Evolutionary conservation across 2,888 invertebrate species (phyloP), one percentile per base, ranked within the genome.

Genomic region (Unio delphinus): DNA sequence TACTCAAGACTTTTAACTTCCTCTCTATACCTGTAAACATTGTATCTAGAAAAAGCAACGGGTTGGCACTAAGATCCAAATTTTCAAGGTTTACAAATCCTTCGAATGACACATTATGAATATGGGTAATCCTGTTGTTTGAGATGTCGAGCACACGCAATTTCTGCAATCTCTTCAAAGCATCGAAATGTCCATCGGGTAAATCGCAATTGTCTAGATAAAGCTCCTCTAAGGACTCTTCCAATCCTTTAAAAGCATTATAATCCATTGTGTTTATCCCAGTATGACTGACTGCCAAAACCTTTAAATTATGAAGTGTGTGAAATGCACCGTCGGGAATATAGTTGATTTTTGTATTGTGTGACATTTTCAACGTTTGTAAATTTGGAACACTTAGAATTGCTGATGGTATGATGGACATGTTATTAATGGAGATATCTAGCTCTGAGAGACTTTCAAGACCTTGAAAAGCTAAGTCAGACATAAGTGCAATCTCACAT

Each of bases 31-130:
- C 77, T 30, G 67, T 65, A 61, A 77, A 77, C 63, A 77, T 69
- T 11, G 77, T 73, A 65, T 77, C 77, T 1, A 74, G 67, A 55
- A 77, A 77, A 26, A 62, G 61, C 23, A 74, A 62, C 30, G 65
- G 61, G 28, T 77, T 74, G 20, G 74, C 77, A 64, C 77, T 74
- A 20, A 77, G 73, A 65, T 77, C 74, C 7, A 77, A 63, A 28
- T 71, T 71, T 56, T 77, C 71, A 6, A 77, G 60, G 23, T 70
- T 54, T n/a, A 64, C 61, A 58, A 77, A 77, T 17, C 77, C 74
- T 54, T 67, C 71, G 59, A 74, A 77, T 4, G 77, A 77, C 20
- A 67, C 71, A 55, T 77, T 77, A 57, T 77, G 77, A 70, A 77
- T 73, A 45, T 74, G 74, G n/a, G 74, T 67, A 56, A 77, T 77